Percentiles rank a stretch among this genome's conserved stretches.
Evolutionary conservation across 2,888 invertebrate genomes (phyloP).

Genomic region (Neoitamus cyanurus): DNA sequence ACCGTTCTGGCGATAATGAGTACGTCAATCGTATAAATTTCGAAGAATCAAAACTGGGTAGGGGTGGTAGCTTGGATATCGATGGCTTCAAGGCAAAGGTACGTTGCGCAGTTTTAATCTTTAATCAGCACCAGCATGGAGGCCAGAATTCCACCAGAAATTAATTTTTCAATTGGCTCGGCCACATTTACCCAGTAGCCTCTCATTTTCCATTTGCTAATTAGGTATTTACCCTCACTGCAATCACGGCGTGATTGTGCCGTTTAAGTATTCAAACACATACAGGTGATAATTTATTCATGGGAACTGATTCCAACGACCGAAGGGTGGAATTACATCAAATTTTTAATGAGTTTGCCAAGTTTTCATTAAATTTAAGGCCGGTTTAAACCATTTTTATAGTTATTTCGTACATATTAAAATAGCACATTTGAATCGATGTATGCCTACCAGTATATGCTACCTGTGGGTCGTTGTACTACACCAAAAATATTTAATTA

Average conservation of each 20-base stretch:
- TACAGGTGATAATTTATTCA: neutral
- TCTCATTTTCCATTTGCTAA: neutral
- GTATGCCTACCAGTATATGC: no score
- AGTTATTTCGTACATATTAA: neutral
- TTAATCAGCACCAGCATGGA: neutral
- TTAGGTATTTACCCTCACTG: neutral
- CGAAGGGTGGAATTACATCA: neutral
- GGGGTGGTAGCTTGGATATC: neutral
- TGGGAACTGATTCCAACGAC: neutral
- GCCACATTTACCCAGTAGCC: neutral
- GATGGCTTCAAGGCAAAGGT: slow-evolving; percentile 2
- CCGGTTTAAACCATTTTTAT: neutral
- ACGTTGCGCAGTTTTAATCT: neutral
- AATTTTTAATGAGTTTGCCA: neutral
- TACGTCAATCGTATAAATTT: neutral
- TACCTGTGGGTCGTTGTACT: no score
- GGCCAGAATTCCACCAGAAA: neutral
- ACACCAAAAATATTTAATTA: no score
- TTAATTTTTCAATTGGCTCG: neutral
- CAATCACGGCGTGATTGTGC: neutral
- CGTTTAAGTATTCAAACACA: neutral
- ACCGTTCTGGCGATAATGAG: neutral
- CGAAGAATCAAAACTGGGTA: neutral
- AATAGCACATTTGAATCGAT: no score
- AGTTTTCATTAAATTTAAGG: neutral